These are phyloP conservation scores for Phocides pigmalion DNA, from an alignment of 1,140 invertebrate species.

Conservation along the genomic window DNA sequence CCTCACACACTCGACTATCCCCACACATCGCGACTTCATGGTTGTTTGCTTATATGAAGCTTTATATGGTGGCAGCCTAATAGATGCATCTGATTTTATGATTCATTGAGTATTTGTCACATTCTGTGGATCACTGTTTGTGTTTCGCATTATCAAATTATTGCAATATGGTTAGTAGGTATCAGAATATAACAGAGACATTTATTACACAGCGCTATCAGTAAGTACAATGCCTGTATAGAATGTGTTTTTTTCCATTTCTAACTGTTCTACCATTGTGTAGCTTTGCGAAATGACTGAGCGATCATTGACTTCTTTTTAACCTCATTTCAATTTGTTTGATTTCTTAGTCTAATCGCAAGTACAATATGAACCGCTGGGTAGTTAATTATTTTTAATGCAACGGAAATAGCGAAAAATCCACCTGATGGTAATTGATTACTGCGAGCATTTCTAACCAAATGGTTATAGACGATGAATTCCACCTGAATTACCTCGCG, in stretches of 20 bases:
- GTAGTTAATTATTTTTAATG: no score
- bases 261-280: conserved; percentile 7
- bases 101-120: not conserved
- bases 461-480: no score
- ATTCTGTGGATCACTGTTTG: not conserved
- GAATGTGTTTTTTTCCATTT: conserved; percentile 11
- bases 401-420: no score
- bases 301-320: conserved; percentile 9
- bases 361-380: not conserved
- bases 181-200: not conserved
- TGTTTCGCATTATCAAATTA: not conserved
- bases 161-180: not conserved
- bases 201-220: conserved; percentile 1
- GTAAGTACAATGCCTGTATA: not conserved
- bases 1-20: no score
- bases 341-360: conserved; percentile 1
- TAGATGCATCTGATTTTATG: not conserved
- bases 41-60: not conserved
- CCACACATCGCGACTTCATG: not conserved
- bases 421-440: no score
- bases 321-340: conserved; percentile 9
- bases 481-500: no score
- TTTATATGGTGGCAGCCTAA: not conserved
- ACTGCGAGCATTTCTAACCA: no score
- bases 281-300: conserved; percentile 20